Conservation (phyloP, 2,797 vertebrate species). For the Squalus acanthias region DNA sequence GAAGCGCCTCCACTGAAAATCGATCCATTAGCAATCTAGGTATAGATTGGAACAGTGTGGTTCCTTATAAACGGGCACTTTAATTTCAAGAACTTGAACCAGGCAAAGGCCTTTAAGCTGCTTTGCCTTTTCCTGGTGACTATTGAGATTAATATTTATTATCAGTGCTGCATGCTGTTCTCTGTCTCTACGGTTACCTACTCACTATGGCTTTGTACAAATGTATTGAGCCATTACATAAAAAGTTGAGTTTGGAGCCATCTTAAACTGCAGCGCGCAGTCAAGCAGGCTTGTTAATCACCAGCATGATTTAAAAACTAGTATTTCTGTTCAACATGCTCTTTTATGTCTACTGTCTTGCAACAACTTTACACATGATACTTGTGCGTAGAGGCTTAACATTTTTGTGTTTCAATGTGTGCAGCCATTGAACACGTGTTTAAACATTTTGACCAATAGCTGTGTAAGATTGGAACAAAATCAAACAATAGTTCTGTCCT, state of each 20-base stretch:
- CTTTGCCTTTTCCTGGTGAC: background rate
- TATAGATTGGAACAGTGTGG: background rate
- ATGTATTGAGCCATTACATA: background rate
- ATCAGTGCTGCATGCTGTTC: background rate
- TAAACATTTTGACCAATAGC: background rate
- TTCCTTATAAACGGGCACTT: background rate
- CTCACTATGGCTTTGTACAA: background rate
- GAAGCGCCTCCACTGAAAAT: background rate
- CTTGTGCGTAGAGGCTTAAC: background rate
- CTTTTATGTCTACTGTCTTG: background rate
- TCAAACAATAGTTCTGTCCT: background rate
- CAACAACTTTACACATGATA: background rate
- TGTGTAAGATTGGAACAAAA: background rate
- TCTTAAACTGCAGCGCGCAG: background rate
- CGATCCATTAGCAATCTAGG: background rate
- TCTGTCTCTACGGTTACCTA: background rate
- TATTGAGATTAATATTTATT: background rate
- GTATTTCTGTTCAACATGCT: background rate
- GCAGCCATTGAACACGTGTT: background rate
- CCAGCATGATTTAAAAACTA: background rate
- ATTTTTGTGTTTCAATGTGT: background rate
- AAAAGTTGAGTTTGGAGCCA: background rate
- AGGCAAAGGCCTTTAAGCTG: background rate
- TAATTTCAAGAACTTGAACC: background rate
- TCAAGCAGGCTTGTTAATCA: background rate